phyloP scores from a whole-genome alignment of 2,888 invertebrate species.

The Magallana nippona region DNA sequence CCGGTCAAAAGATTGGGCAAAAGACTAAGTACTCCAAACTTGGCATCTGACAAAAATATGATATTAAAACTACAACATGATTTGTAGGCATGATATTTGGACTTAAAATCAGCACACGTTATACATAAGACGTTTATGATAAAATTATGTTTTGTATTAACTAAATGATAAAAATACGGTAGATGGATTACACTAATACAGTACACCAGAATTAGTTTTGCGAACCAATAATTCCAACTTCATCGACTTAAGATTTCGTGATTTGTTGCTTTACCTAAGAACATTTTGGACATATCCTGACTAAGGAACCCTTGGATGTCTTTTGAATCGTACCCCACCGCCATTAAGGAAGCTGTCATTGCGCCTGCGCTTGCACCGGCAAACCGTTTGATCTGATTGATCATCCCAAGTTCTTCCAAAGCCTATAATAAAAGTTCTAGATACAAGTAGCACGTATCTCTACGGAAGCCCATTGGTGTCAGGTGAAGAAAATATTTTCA shows the following conservation, averaged over 20 bases:
- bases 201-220: too few species aligned
- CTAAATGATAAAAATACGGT: too few species aligned
- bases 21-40: constrained; percentile 69
- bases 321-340: constrained; percentile 70
- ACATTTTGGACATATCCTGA: constrained; percentile 67
- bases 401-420: constrained; percentile 69
- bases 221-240: too few species aligned
- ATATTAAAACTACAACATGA: too few species aligned
- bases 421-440: constrained; percentile 53
- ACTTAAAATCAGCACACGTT: too few species aligned
- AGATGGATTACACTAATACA: too few species aligned
- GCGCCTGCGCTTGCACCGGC: constrained; percentile 75
- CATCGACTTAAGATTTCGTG: too few species aligned
- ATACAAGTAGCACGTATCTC: background rate
- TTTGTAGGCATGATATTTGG: too few species aligned
- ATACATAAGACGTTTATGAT: too few species aligned
- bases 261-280: constrained; percentile 56
- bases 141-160: too few species aligned
- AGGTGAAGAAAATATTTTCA: background rate
- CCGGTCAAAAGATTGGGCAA: constrained; percentile 69
- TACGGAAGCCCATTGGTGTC: background rate
- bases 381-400: constrained; percentile 65
- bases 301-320: constrained; percentile 69
- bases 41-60: constrained; percentile 61
- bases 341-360: constrained; percentile 72